These are phyloP conservation scores for Seira ritae DNA, from an alignment of 2,888 invertebrate species.

Conservation along the genomic window DNA sequence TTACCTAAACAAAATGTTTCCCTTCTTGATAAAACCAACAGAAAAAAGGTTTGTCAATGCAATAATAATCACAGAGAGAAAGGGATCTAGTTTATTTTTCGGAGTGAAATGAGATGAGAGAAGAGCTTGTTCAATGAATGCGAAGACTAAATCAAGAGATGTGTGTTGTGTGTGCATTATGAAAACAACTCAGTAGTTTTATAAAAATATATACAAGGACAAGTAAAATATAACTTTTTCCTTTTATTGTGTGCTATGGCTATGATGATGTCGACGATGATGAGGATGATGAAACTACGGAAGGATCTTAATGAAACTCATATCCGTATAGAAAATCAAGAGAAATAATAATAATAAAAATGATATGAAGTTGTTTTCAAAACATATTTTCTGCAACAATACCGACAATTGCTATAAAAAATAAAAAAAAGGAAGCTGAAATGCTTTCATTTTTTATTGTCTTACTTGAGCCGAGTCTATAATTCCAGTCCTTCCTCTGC, in stretches of 20 bases:
- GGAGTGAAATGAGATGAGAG: too few species aligned
- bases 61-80: too few species aligned
- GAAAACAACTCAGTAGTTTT: conserved; percentile 36
- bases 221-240: conserved; percentile 23
- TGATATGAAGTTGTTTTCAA: too few species aligned
- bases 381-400: too few species aligned
- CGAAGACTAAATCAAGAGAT: conserved; percentile 55
- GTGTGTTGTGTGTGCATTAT: conserved; percentile 32
- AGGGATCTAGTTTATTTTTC: too few species aligned
- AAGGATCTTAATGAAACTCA: neutral
- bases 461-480: conserved; percentile 32
- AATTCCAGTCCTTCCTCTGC: conserved; percentile 24
- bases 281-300: neutral
- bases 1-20: too few species aligned
- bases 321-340: neutral
- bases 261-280: conserved; percentile 13
- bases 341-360: neutral
- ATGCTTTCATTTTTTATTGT: conserved; percentile 46
- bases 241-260: conserved; percentile 37
- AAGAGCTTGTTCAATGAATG: conserved; percentile 53
- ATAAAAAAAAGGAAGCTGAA: conserved; percentile 29
- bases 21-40: conserved; percentile 60
- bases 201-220: conserved; percentile 44
- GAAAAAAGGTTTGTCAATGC: conserved; percentile 63
- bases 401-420: neutral